Evolutionary conservation across 2,113 vertebrate genomes (phyloP).

Genomic region (Platycercus adscitus): DNA sequence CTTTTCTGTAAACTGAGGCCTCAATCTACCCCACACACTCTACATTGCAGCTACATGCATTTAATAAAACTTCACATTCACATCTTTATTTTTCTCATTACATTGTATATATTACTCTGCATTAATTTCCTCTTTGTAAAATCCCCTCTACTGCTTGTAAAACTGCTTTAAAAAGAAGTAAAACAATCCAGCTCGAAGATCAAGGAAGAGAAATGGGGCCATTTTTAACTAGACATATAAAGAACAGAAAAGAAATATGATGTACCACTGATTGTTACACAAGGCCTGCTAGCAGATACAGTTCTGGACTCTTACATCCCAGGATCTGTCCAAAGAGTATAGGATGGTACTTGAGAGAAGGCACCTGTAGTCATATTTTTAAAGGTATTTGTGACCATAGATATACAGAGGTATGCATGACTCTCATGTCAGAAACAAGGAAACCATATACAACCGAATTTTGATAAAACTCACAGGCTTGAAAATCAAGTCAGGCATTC

Average conservation of each 20-base stretch:
- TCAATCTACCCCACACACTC: not conserved
- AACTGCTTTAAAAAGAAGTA: constrained; percentile 30
- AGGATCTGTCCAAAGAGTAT: not conserved
- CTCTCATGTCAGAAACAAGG: not conserved
- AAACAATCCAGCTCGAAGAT: constrained; percentile 26
- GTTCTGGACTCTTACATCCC: not conserved
- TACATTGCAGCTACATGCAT: not conserved
- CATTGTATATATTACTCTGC: not conserved
- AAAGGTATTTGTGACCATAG: not conserved
- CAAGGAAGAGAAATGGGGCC: not conserved
- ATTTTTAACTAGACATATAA: not conserved
- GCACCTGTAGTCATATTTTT: not conserved
- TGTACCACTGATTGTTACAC: not conserved
- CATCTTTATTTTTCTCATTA: not conserved
- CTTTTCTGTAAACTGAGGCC: constrained; percentile 24
- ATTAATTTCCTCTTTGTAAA: constrained; percentile 50
- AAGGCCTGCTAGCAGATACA: not conserved
- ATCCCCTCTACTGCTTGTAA: not conserved
- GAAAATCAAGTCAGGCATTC: not conserved
- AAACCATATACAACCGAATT: not conserved
- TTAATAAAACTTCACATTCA: not conserved
- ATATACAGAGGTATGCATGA: not conserved
- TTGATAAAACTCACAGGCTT: not conserved
- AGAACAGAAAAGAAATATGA: not conserved
- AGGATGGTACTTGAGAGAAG: not conserved